A percentile compares a stretch with the other conserved stretches of the same genome.
phyloP scores from a whole-genome alignment of 2,113 vertebrate genomes.

The Petromus typicus region DNA sequence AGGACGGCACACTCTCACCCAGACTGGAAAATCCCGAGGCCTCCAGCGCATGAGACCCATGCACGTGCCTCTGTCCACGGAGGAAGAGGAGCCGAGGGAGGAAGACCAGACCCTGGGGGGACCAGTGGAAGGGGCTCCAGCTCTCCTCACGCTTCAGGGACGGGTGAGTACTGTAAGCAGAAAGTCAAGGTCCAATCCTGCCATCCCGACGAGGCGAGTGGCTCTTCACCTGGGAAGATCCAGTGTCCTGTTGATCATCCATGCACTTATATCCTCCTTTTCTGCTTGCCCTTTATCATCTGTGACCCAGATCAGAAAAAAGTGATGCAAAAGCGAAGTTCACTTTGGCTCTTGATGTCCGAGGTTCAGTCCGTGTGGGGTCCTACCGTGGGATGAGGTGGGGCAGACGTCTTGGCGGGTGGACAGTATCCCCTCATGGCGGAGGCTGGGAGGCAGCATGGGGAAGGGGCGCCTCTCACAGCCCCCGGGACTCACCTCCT shows the following conservation, averaged over 20 bases:
- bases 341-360: background rate
- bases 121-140: background rate
- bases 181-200: no score
- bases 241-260: background rate
- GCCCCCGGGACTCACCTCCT: background rate
- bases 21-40: background rate
- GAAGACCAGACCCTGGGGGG: no score
- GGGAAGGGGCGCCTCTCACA: background rate
- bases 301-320: background rate
- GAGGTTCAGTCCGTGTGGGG: background rate
- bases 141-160: background rate
- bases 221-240: background rate
- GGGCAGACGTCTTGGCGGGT: no score
- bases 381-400: background rate
- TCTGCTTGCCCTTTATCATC: background rate
- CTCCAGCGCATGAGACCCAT: background rate
- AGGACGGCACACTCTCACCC: no score
- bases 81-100: background rate
- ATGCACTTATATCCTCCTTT: background rate
- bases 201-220: no score
- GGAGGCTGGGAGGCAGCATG: background rate
- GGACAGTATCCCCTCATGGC: background rate
- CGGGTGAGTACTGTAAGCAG: background rate
- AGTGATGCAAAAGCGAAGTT: background rate
- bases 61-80: fast-evolving